A percentile compares a stretch with the other conserved stretches of the same genome.
Conservation (phyloP, 2,113 vertebrate genomes). For the Tricholaema leucomelas region DNA sequence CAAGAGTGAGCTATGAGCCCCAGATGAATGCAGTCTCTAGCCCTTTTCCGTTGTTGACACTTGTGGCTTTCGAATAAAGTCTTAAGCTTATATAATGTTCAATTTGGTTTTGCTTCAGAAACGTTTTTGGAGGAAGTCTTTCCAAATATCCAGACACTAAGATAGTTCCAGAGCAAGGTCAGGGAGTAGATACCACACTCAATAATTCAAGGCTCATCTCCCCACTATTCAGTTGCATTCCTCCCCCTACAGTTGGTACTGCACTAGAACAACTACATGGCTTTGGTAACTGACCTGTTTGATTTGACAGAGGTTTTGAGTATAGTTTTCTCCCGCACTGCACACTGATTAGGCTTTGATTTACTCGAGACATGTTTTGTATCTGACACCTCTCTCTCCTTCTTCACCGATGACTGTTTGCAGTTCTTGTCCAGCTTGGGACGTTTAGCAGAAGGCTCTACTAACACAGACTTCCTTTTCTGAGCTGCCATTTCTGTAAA, state of each 20-base stretch:
- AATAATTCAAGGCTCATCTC: background rate
- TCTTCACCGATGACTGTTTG: constrained; percentile 46
- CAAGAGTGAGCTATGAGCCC: background rate
- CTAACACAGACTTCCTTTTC: constrained; percentile 74
- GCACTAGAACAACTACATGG: constrained; percentile 17
- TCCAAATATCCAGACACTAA: constrained; percentile 29
- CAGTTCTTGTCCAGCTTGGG: constrained; percentile 74
- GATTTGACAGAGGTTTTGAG: constrained; percentile 69
- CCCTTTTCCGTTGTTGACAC: background rate
- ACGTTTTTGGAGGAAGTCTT: background rate
- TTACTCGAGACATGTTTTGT: constrained; percentile 75
- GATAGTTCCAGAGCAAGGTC: constrained; percentile 9
- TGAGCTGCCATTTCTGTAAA: constrained; percentile 82
- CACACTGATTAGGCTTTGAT: constrained; percentile 53
- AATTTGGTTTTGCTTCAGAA: constrained; percentile 13
- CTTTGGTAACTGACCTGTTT: constrained; percentile 70
- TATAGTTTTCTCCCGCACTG: constrained; percentile 69
- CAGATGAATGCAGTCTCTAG: background rate
- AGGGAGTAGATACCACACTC: constrained; percentile 9
- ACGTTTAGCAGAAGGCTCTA: constrained; percentile 74
- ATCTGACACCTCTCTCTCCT: constrained; percentile 69
- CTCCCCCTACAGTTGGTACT: constrained; percentile 16
- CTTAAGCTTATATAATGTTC: background rate
- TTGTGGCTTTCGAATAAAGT: constrained; percentile 50
- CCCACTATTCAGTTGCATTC: background rate